Evolutionary conservation across 2,797 vertebrate species (phyloP).

Genomic region (Myotis pilosus): DNA sequence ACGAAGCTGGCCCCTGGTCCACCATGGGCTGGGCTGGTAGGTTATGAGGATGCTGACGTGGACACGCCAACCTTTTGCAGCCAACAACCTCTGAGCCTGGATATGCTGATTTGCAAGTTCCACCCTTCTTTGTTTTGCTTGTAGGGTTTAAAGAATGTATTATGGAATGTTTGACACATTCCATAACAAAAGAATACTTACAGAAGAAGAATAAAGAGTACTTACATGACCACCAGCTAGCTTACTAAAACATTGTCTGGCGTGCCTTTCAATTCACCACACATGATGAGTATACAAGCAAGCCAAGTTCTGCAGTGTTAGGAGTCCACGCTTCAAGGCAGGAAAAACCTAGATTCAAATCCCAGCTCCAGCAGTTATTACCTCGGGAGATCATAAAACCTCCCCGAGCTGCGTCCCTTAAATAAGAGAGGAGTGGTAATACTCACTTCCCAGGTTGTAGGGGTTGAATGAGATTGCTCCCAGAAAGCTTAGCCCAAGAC

Average conservation of each 20-base stretch:
- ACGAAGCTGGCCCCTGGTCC: too few species aligned
- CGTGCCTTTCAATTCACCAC: slow-evolving; percentile 11
- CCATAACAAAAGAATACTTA: slow-evolving; percentile 4
- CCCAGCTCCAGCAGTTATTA: not conserved
- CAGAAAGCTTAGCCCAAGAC: not conserved
- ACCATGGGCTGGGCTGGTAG: not conserved
- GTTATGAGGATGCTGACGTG: accelerated
- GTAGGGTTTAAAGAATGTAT: not conserved
- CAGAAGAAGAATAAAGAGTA: not conserved
- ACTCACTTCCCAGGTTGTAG: not conserved
- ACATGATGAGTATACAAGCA: not conserved
- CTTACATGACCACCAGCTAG: slow-evolving; percentile 13
- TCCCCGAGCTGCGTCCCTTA: not conserved
- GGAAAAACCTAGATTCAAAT: not conserved
- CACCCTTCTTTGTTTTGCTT: slow-evolving; percentile 33
- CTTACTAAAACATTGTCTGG: slow-evolving; percentile 34
- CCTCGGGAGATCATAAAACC: not conserved
- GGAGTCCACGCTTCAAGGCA: not conserved
- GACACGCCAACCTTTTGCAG: not conserved
- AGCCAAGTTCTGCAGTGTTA: slow-evolving; percentile 16
- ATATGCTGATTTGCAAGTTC: not conserved
- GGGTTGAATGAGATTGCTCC: not conserved
- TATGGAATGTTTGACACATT: slow-evolving; percentile 30
- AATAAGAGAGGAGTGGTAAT: not conserved
- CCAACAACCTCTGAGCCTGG: too few species aligned